Evolutionary conservation across 2,888 invertebrate genomes (phyloP), one percentile per base, ranked within the genome.

Genomic region (Spisula solida): DNA sequence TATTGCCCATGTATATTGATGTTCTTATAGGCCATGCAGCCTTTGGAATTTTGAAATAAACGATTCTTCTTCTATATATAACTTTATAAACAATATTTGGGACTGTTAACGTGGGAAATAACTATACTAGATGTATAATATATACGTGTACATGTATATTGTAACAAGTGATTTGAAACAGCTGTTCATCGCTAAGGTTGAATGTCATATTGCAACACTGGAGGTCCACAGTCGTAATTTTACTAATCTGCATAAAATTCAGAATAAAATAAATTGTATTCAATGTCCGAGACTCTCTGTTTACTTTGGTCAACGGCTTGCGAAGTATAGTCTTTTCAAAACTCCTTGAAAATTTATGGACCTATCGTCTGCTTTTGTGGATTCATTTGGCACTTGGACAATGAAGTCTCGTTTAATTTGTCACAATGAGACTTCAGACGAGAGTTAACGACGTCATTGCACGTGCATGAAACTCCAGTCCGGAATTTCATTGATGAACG

Each of bases 401-500:
- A 87, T 82, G 82, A 81, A 75, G 10, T 56, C 75, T 78, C 85
- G 75, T 88, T 47, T 66, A 79, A 70, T 88, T 86, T 86, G 81
- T 82, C 88, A 85, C 70, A 70, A 82, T 82, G 82, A 85, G 70
- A 85, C 80, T 82, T 87, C 87, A 86, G 85, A 84, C 84, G 88
- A 87, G 87, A 70, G 82, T 18, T 47, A 79, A 60, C 75, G 86
- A 88, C 85, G 87, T 79, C 81, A 60, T 25, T 48, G 86, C 91
- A 91, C 91, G 91, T 91, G 91, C 88, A 78, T 25, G 55, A 81
- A 82, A 82, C 79, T 82, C 87, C 18, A 34, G 80, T 66, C 82
- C 47, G 78, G 51, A 81, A 51, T 83, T 79, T 78, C 41, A 82
- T 80, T 60, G 31, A 89, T 6, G 78, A 16, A 83, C 70, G 66